Evolutionary conservation across 2,113 vertebrate genomes (phyloP), one percentile per base, ranked within the genome.

Genomic region (Bufo gargarizans): DNA sequence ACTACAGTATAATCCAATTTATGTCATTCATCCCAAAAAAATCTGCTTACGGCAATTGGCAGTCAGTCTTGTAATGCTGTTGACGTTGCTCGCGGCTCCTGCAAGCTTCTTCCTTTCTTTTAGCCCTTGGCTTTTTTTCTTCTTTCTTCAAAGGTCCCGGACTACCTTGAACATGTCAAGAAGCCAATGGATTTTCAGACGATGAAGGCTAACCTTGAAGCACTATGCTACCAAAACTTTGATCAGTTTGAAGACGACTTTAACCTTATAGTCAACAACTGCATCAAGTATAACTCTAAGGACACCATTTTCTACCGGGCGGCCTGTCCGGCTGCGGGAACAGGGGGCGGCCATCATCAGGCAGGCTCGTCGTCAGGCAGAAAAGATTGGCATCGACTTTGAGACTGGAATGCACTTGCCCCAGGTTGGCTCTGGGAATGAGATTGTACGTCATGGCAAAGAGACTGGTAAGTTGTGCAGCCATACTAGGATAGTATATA

Each of bases 141-240:
- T 88, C 91, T 16, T 93, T 80, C 87, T 90, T 79, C 84, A 90
- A 92, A 99, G 98, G 98, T 99, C 53, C 98, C 98, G 8, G 98
- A 99, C 92, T 99, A 99, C 91, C 92, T 99, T 91, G 98, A 99
- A 93, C 98, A 99, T 91, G 99, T 99, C 89, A 97, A 99, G 94
- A 98, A 97, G 86, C 98, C 98, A 0, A 99, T 99, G 98, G 98
- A 99, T 91, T 99, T 99, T 93, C 97, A 98, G 95, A 99, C 97
- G 71, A 99, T 99, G 98, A 99, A 97, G 93, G 96, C 96, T 90
- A 96, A 97, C 89, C 93, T 99, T 90, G 98, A 99, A 92, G 96
- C 96, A 72, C 97, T 99, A 90, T 96, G 95, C 91, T 99, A 99
- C 93, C 95, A 97, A 94, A 99, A 96, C 86, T 98, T 99, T 0